phyloP scores from a whole-genome alignment of 2,797 vertebrate genomes.

The Poecilia picta region DNA sequence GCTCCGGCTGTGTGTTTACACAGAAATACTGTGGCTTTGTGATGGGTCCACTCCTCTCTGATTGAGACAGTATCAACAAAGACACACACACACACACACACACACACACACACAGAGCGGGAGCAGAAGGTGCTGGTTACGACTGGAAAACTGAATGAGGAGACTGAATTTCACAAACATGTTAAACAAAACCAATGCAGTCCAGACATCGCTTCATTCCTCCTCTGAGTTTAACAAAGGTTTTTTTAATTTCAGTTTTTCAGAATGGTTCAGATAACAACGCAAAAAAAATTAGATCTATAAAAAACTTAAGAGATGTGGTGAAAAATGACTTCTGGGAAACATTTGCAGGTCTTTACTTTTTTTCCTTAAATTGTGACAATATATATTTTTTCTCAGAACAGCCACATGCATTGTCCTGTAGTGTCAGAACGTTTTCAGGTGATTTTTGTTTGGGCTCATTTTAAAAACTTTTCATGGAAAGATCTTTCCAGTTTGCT shows the following conservation, averaged over 20 bases:
- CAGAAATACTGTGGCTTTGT: constrained; percentile 60
- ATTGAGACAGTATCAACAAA: constrained; percentile 68
- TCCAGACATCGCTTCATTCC: not conserved
- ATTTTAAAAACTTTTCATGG: no score
- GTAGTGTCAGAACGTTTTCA: no score
- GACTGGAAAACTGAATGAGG: constrained; percentile 18
- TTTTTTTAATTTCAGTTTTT: not conserved
- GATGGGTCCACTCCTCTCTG: constrained; percentile 62
- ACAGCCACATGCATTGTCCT: not conserved
- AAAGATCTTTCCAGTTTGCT: no score
- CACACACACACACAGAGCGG: constrained; percentile 20
- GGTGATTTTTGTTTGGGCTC: no score
- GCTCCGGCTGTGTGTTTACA: constrained; percentile 41
- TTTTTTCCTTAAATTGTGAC: not conserved
- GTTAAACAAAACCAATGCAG: not conserved
- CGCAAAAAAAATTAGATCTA: no score
- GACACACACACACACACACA: constrained; percentile 48
- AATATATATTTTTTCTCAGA: not conserved
- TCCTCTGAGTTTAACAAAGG: not conserved
- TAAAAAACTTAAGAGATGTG: no score
- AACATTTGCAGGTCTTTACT: not conserved
- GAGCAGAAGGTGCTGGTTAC: constrained; percentile 23
- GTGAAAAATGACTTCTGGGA: not conserved
- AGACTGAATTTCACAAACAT: constrained; percentile 16
- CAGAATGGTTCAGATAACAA: not conserved